A percentile compares a stretch with the other conserved stretches of the same genome.
These are phyloP conservation scores for Dicranocentrus wangi DNA, from an alignment of 2,888 invertebrate species.

Conservation along the genomic window DNA sequence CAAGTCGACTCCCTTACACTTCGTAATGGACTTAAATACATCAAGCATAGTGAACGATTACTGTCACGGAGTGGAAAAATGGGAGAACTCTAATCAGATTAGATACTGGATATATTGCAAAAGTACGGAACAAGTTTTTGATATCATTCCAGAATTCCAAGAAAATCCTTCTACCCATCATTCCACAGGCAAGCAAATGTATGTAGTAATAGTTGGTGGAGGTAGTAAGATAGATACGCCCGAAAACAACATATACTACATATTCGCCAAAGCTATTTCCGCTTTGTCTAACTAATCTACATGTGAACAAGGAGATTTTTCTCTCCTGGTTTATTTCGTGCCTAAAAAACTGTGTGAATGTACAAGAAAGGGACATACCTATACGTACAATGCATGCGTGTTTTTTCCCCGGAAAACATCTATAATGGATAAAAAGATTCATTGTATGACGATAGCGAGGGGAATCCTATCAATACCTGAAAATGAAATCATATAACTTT, in stretches of 20 bases:
- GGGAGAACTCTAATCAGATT: conserved; percentile 54
- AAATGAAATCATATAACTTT: conserved; percentile 25
- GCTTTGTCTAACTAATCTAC: too few relatives aligned
- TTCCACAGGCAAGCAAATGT: too few relatives aligned
- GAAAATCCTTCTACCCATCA: not conserved
- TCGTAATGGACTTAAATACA: conserved; percentile 54
- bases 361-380: too few relatives aligned
- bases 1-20: conserved; percentile 51
- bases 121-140: conserved; percentile 46
- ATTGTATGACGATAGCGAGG: not conserved
- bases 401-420: not conserved
- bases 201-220: too few relatives aligned
- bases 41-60: conserved; percentile 55
- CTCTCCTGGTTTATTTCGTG: too few relatives aligned
- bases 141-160: conserved; percentile 35
- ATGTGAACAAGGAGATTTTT: too few relatives aligned
- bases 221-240: too few relatives aligned
- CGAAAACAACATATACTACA: too few relatives aligned
- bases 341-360: too few relatives aligned
- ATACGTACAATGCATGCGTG: not conserved
- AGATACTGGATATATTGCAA: conserved; percentile 41
- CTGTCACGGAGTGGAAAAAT: conserved; percentile 56
- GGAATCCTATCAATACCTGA: conserved; percentile 8
- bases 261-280: too few relatives aligned
- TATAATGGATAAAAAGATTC: not conserved